Percentiles rank a stretch among this genome's conserved stretches.
phyloP scores from a whole-genome alignment of 2,113 vertebrate genomes.

The Neoarius graeffei region DNA sequence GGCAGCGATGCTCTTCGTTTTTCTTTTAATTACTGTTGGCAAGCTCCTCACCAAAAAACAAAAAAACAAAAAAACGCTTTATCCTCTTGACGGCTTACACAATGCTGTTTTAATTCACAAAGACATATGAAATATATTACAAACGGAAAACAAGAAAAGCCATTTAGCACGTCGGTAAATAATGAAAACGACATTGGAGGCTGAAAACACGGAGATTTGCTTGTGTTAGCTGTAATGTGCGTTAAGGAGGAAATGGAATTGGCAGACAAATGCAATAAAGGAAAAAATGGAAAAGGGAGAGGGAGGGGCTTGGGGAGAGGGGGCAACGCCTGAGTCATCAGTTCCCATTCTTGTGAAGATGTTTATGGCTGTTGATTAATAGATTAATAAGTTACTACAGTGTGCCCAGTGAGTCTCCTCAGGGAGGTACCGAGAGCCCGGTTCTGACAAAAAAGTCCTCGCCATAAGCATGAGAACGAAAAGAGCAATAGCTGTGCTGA shows the following conservation, averaged over 20 bases:
- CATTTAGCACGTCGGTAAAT: background rate
- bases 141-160: constrained; percentile 21
- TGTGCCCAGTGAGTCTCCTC: background rate
- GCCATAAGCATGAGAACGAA: background rate
- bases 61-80: background rate
- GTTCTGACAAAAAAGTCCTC: background rate
- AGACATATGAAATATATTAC: constrained; percentile 23
- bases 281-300: background rate
- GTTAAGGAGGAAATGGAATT: constrained; percentile 45
- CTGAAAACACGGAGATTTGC: constrained; percentile 6
- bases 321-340: constrained; percentile 42
- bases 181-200: constrained; percentile 39
- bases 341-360: constrained; percentile 35
- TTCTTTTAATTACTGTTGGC: constrained; percentile 46
- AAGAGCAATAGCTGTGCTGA: background rate
- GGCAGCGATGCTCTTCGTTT: constrained; percentile 12
- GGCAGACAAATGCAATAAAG: constrained; percentile 46
- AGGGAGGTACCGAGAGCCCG: background rate
- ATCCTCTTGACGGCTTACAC: constrained; percentile 14
- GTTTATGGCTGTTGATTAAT: constrained; percentile 42
- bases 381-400: constrained; percentile 50
- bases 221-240: constrained; percentile 8
- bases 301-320: rapidly evolving
- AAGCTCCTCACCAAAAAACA: constrained; percentile 18
- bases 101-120: constrained; percentile 33